Percentiles rank a stretch among this genome's conserved stretches.
Evolutionary conservation across 2,797 vertebrate species (phyloP).

Genomic region (Enteromius afrohamiltoni): DNA sequence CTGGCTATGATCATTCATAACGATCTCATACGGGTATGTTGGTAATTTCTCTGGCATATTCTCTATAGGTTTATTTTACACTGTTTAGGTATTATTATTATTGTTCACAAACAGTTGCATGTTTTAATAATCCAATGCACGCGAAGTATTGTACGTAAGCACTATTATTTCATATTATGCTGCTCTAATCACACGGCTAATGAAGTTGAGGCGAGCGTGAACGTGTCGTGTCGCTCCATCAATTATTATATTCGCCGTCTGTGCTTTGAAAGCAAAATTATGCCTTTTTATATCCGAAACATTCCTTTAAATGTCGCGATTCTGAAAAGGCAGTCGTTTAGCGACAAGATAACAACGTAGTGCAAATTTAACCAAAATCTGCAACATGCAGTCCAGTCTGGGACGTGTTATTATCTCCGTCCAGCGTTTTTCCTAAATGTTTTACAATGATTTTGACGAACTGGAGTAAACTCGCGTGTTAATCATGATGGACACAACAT

Average conservation of each 20-base stretch:
- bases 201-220: slow-evolving; percentile 18
- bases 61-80: not conserved
- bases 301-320: not conserved
- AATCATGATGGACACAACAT: slow-evolving; percentile 14
- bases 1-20: not conserved
- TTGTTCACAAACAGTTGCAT: not conserved
- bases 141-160: not conserved
- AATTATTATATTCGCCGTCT: not conserved
- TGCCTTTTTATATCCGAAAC: not conserved
- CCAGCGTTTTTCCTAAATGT: not conserved
- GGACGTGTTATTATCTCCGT: slow-evolving; percentile 14
- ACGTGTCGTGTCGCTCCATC: slow-evolving; percentile 12
- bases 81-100: not conserved
- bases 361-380: not conserved
- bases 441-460: not conserved
- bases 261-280: not conserved
- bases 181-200: not conserved
- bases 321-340: not conserved
- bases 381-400: slow-evolving; percentile 7
- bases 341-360: not conserved
- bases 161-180: not conserved
- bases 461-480: not conserved
- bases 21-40: slow-evolving; percentile 42
- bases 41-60: slow-evolving; percentile 11
- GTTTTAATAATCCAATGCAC: not conserved